Conservation (phyloP, 1,140 invertebrate genomes). For the Drosophila kohkoa region DNA sequence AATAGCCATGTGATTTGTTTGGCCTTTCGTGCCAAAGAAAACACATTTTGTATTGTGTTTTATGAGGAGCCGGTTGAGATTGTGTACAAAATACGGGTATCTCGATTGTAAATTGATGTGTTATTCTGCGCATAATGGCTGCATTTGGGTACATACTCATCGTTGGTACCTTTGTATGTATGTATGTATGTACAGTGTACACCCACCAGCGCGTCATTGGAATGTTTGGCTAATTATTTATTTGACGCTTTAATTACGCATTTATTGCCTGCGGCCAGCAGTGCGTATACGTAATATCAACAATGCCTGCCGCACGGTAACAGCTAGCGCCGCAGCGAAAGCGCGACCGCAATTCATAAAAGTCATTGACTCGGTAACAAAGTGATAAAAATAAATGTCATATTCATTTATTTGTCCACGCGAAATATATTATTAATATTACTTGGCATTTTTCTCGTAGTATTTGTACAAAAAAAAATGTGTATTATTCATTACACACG, state of each 20-base stretch:
- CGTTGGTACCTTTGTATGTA: too few species aligned
- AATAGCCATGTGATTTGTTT: conserved; percentile 80
- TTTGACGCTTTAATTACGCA: conserved; percentile 74
- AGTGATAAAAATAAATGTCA: conserved; percentile 48
- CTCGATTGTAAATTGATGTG: conserved; percentile 49
- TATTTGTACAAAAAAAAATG: neutral
- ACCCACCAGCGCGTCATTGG: conserved; percentile 11
- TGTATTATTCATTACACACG: conserved; percentile 7
- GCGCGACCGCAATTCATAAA: conserved; percentile 40
- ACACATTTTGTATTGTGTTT: conserved; percentile 48
- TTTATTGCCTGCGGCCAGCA: conserved; percentile 61
- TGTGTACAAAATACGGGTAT: conserved; percentile 40
- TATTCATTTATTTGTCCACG: conserved; percentile 37
- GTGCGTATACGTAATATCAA: conserved; percentile 67
- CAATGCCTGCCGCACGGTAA: conserved; percentile 21
- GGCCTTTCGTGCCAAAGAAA: conserved; percentile 54
- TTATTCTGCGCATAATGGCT: conserved; percentile 14
- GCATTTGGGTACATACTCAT: conserved; percentile 11
- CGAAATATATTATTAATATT: conserved; percentile 23
- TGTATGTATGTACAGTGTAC: neutral
- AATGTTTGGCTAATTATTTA: conserved; percentile 69
- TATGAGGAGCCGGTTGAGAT: conserved; percentile 30
- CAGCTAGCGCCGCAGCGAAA: conserved; percentile 8
- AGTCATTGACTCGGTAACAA: conserved; percentile 61
- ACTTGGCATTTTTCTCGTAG: neutral